Conservation (phyloP, 92 coral and sea anemone species). For the Porites lobata region DNA sequence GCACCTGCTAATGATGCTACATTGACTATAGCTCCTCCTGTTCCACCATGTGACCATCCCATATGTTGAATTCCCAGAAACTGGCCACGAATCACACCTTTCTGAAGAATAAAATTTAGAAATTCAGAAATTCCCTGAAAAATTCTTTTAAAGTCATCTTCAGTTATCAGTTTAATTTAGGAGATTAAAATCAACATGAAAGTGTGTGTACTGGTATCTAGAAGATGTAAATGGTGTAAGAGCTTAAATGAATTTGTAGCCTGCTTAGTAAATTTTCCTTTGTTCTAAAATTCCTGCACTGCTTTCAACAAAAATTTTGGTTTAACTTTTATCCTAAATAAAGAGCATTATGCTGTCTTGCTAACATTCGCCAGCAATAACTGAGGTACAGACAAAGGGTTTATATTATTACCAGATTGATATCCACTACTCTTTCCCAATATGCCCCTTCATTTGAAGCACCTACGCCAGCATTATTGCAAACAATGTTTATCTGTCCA, state of each 20-base stretch:
- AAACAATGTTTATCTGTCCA: constrained; percentile 80
- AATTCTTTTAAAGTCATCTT: too few species aligned
- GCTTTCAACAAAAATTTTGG: too few species aligned
- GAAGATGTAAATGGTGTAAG: too few species aligned
- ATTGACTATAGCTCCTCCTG: constrained; percentile 88
- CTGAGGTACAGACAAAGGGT: too few species aligned
- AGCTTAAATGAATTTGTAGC: too few species aligned
- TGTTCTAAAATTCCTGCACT: too few species aligned
- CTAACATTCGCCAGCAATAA: too few species aligned
- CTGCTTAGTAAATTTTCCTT: too few species aligned
- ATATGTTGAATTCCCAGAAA: constrained; percentile 75
- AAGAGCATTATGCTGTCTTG: too few species aligned
- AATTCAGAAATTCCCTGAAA: background rate
- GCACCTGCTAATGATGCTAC: constrained; percentile 93
- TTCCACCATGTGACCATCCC: constrained; percentile 75
- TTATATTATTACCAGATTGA: constrained; percentile 68
- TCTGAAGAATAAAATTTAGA: constrained; percentile 33
- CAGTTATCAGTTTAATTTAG: too few species aligned
- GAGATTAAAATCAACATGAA: background rate
- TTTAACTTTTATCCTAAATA: too few species aligned
- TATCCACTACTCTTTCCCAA: constrained; percentile 74
- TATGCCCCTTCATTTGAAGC: constrained; percentile 13
- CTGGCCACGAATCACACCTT: constrained; percentile 82
- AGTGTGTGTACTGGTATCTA: too few species aligned
- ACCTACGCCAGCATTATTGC: constrained; percentile 86